A percentile compares a stretch with the other conserved stretches of the same genome.
Evolutionary conservation across 2,113 vertebrate genomes (phyloP).

Genomic region (Lethenteron reissneri): DNA sequence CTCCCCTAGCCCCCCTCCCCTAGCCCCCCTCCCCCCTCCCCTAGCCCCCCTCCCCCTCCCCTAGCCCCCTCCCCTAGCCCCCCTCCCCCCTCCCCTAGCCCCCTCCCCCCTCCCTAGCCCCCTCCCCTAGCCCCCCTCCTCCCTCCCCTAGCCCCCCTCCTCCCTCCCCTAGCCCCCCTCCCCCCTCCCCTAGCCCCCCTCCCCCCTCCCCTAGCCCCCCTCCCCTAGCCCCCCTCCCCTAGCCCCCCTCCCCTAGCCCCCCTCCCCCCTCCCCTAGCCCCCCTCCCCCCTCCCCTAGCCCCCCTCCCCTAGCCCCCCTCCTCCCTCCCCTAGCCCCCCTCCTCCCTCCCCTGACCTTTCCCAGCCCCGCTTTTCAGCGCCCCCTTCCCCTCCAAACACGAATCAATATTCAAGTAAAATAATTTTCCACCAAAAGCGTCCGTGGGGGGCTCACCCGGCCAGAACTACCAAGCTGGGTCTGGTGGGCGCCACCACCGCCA

Average conservation of each 20-base stretch:
- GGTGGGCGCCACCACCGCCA: no score
- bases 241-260: not conserved
- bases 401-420: no score
- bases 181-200: not conserved
- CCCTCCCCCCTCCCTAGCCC: not conserved
- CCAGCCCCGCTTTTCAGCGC: not conserved
- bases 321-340: constrained; percentile 1
- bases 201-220: not conserved
- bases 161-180: not conserved
- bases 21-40: not conserved
- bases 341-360: not conserved
- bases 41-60: not conserved
- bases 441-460: no score
- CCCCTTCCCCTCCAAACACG: not conserved
- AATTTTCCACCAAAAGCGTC: no score
- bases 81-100: not conserved
- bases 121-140: no score
- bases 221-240: not conserved
- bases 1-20: not conserved
- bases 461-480: no score
- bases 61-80: no score
- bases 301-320: not conserved
- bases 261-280: not conserved
- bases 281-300: not conserved
- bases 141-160: not conserved